These are phyloP conservation scores for Cheilosia variabilis DNA, from an alignment of 2,888 invertebrate species.

Conservation along the genomic window DNA sequence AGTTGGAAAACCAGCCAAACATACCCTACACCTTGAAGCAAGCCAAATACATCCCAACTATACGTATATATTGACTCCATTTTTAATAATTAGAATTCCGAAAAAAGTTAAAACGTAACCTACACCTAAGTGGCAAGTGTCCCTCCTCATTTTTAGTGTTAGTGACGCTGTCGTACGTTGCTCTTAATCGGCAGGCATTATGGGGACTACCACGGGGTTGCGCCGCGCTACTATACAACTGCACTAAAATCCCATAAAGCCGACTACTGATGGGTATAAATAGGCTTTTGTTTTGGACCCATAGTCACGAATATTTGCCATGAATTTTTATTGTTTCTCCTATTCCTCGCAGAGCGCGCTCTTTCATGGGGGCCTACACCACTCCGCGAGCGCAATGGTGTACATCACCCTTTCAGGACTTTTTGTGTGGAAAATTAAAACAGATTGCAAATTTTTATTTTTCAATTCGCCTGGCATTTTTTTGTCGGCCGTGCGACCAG, in stretches of 20 bases:
- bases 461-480: constrained; percentile 26
- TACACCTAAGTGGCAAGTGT: constrained; percentile 1
- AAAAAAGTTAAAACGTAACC: constrained; percentile 8
- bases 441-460: constrained; percentile 54
- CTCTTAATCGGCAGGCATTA: constrained; percentile 44
- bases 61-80: not conserved
- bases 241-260: constrained; percentile 71
- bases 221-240: constrained; percentile 36
- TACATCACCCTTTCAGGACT: constrained; percentile 46
- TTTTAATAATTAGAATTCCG: constrained; percentile 53
- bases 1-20: too few relatives aligned
- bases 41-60: not conserved
- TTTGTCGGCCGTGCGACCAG: constrained; percentile 2
- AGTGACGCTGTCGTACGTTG: constrained; percentile 40
- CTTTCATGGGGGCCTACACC: not conserved
- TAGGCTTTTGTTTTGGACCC: constrained; percentile 76
- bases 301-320: constrained; percentile 77
- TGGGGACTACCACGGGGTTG: constrained; percentile 7
- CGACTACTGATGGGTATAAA: constrained; percentile 64
- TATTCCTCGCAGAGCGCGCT: constrained; percentile 3
- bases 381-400: constrained; percentile 11
- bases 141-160: constrained; percentile 34
- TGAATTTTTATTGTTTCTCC: constrained; percentile 76
- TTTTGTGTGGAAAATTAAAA: constrained; percentile 65
- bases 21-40: constrained; percentile 25